Evolutionary conservation across 2,797 vertebrate species (phyloP).

Genomic region (Lagorchestes hirsutus): DNA sequence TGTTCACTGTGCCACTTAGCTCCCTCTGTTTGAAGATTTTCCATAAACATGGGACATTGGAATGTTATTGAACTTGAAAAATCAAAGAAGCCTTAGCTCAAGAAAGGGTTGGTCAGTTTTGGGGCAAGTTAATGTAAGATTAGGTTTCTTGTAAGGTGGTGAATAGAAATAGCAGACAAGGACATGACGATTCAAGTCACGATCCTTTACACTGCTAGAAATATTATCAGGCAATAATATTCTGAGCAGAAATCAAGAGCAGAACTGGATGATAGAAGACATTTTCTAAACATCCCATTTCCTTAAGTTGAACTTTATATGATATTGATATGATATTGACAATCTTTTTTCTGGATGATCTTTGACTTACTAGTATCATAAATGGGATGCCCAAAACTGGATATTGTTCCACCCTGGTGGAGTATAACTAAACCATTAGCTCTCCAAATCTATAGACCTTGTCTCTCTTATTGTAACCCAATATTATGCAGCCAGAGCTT

Average conservation of each 20-base stretch:
- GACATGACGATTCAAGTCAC: background rate
- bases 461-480: background rate
- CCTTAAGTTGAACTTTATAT: background rate
- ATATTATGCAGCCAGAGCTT: background rate
- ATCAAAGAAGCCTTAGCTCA: background rate
- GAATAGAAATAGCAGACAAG: background rate
- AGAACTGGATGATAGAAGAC: background rate
- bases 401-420: background rate
- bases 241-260: background rate
- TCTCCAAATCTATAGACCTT: background rate
- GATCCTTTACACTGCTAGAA: background rate
- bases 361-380: background rate
- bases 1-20: background rate
- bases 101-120: background rate
- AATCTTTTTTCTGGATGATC: background rate
- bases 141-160: background rate
- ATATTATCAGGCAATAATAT: background rate
- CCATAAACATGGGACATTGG: background rate
- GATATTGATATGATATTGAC: background rate
- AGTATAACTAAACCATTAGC: background rate
- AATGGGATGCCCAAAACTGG: background rate
- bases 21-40: background rate
- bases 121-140: background rate
- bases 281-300: background rate
- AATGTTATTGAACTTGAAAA: background rate